Conservation (phyloP, 2,888 invertebrate genomes). For the Drosophila greeni region DNA sequence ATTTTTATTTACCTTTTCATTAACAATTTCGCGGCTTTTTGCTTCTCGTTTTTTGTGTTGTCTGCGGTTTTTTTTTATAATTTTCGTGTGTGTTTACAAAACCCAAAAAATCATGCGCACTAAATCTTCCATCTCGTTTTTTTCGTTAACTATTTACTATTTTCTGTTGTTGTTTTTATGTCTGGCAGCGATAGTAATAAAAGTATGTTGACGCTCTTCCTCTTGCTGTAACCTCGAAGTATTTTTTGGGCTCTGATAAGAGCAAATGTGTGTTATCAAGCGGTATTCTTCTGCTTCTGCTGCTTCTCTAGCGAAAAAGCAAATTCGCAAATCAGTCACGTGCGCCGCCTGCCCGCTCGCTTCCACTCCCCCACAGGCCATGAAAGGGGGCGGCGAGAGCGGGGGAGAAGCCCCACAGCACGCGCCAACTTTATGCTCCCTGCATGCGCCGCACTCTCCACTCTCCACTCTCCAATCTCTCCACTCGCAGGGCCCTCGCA, state of each 20-base stretch:
- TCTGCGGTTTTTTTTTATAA: conserved; percentile 32
- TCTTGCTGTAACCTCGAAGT: conserved; percentile 27
- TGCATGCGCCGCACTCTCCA: conserved; percentile 1
- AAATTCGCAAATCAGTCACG: conserved; percentile 63
- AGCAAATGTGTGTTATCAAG: conserved; percentile 50
- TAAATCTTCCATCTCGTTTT: conserved; percentile 23
- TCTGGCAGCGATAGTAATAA: conserved; percentile 37
- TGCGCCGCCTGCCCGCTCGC: conserved; percentile 31
- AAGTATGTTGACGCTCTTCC: conserved; percentile 26
- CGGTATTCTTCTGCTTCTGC: conserved; percentile 16
- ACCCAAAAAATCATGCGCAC: conserved; percentile 46
- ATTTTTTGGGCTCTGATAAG: conserved; percentile 56
- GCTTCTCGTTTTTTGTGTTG: conserved; percentile 22
- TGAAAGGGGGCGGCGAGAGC: neutral
- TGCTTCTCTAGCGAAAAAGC: conserved; percentile 6
- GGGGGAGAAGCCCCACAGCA: conserved; percentile 8
- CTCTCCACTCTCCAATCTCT: neutral
- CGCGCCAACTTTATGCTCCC: conserved; percentile 28
- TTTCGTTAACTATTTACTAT: conserved; percentile 5
- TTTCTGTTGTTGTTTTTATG: conserved; percentile 6
- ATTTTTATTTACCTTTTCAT: conserved; percentile 66
- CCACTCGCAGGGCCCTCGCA: neutral
- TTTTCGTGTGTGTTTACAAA: conserved; percentile 42
- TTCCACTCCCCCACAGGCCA: neutral
- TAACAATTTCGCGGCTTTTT: conserved; percentile 63